Base-by-base conservation (phyloP, 2,797 vertebrate species). In the Clarias laeviceps region DNA sequence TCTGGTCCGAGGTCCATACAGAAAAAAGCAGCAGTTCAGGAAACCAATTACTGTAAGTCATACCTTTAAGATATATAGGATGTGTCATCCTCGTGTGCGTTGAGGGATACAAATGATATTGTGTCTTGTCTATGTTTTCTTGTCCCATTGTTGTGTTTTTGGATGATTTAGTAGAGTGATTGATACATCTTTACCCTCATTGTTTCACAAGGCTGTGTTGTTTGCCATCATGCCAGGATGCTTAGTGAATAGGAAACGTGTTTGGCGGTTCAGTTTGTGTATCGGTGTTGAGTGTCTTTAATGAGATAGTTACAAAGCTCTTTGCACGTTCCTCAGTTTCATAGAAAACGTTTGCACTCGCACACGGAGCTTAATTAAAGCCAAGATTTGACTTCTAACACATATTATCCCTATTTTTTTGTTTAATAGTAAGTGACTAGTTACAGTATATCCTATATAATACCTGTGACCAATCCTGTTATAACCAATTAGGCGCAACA, bases 121-220 rank as follows among this genome's bases (percentile, higher is more conserved):
- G 5, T 56, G 68, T 68, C 45, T 56, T 0, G 14, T 78, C 73
- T 57, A 22, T 11, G 40, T 78, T 64, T 37, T 84, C 37, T 74
- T 54, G 70, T 14, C 59, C 45, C 57, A 68, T 82, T 85, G 76
- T 83, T 78, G 79, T 34, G 32, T 32, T 24, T 45, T 62, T 87
- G 50, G 32, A 59, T n/a, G 11, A 8, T 83, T 85, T 59, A 86
- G n/a, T 80, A 74, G 61, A 82, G 85, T 86, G 80, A 86, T 81
- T 85, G 66, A 82, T 85, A 12, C 81, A 82, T 82, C 70, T 87
- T 76, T 50, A 59, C 61, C 68, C 79, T 87, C 74, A 83, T 72
- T 84, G 89, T 87, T 87, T 87, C 86, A 56, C 59, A 74, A 84
- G 83, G 83, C 57, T 84, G 80, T 37, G 62, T 81, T 82, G 82